Evolutionary conservation across 1,140 invertebrate genomes (phyloP), one percentile per base, ranked within the genome.

Genomic region (Latrodectus geometricus): DNA sequence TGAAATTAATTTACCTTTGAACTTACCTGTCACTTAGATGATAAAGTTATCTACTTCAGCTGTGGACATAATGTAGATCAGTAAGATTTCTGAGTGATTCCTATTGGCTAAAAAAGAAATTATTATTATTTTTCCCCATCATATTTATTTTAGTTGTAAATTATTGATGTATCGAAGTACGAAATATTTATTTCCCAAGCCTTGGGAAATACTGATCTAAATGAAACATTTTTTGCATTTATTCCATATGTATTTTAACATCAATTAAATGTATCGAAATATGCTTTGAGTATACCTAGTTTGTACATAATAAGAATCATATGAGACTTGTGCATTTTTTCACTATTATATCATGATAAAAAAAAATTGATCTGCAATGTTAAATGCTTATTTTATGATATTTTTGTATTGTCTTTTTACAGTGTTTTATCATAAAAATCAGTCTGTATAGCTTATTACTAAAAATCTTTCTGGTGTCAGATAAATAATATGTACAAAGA

Each of bases 371-470:
- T 85, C 82, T 77, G 74, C 82, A 77, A 76, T 85, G 73, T 76
- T 85, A 78, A 86, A 86, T 85, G 83, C 83, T 86, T 86, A 86
- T 86, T 86, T 86, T 86, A 77, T 78, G 35, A 78, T 86, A 86
- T 86, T 86, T 86, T 86, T 86, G 74, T 86, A 86, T 48, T 77
- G 83, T 86, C 83, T 86, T 86, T 86, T 86, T 86, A 86, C 83
- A 69, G 50, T 86, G 83, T 86, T 86, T 86, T 86, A 86, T 86
- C 66, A 73, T 82, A 61, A 52, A 75, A 56, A 52, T 75, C 49
- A 70, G 66, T 77, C n/a, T 77, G 75, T 72, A 69, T 86, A 77
- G 83, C 14, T 61, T 75, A 35, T 69, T 21, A 56, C 74, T 72
- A 50, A 65, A 52, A 70, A 77, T 78, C 20, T 72, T 76, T 66